These are phyloP conservation scores for Harlomillsia oculata DNA, from an alignment of 1,140 invertebrate species.

Conservation along the genomic window DNA sequence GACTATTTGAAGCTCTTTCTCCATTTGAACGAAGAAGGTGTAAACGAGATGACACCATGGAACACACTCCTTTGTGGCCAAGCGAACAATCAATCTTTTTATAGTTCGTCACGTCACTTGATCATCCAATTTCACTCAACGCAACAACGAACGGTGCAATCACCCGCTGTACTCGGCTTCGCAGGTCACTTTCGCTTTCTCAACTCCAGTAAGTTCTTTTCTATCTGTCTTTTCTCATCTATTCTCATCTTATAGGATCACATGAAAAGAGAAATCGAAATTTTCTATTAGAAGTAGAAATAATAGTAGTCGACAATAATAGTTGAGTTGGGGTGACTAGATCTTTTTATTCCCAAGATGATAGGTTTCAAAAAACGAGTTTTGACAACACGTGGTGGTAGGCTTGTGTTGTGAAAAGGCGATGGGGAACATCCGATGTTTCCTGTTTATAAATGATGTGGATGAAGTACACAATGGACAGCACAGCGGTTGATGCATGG, in stretches of 20 bases:
- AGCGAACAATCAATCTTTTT: slow-evolving; percentile 57
- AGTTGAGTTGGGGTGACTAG: too few relatives aligned
- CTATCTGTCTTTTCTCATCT: not conserved
- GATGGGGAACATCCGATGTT: too few relatives aligned
- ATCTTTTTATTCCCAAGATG: too few relatives aligned
- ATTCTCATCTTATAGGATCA: not conserved
- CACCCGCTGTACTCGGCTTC: slow-evolving; percentile 23
- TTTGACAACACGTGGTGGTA: too few relatives aligned
- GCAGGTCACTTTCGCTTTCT: slow-evolving; percentile 28
- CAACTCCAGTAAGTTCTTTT: slow-evolving; percentile 30
- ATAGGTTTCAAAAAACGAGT: too few relatives aligned
- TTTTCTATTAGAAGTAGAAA: too few relatives aligned
- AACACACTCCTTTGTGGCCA: slow-evolving; percentile 63
- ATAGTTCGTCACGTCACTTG: slow-evolving; percentile 69
- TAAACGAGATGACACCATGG: slow-evolving; percentile 70
- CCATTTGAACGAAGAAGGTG: slow-evolving; percentile 52
- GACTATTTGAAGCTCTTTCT: slow-evolving; percentile 74
- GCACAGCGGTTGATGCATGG: too few relatives aligned
- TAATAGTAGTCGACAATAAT: too few relatives aligned
- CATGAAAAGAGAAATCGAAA: too few relatives aligned
- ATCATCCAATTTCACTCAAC: slow-evolving; percentile 70
- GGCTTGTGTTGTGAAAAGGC: too few relatives aligned
- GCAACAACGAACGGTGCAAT: slow-evolving; percentile 48
- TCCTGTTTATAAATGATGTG: too few relatives aligned
- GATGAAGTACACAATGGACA: too few relatives aligned